Conservation (phyloP, 2,888 invertebrate species). For the Hyles lineata region DNA sequence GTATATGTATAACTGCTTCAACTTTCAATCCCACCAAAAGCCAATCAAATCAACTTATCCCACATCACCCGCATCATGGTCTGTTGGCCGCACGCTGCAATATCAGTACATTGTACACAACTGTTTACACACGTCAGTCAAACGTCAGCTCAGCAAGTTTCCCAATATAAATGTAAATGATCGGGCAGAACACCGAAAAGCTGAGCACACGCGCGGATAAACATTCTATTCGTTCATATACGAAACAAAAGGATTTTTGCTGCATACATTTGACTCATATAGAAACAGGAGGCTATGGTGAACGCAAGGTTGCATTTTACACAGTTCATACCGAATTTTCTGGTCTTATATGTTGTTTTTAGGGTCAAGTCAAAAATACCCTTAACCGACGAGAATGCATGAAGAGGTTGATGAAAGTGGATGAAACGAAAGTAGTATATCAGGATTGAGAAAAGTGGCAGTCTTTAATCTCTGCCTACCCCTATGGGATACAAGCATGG, state of each 20-base stretch:
- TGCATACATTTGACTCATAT: conserved; percentile 4
- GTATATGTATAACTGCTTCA: too few relatives aligned
- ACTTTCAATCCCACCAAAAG: too few relatives aligned
- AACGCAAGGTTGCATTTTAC: too few relatives aligned
- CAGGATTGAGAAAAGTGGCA: too few relatives aligned
- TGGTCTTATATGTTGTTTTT: background rate
- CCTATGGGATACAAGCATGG: too few relatives aligned
- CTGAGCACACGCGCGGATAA: conserved; percentile 31
- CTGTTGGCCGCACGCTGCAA: conserved; percentile 28
- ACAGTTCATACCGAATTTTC: background rate
- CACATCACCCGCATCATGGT: too few relatives aligned
- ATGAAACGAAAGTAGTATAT: too few relatives aligned
- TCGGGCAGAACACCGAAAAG: conserved; percentile 15
- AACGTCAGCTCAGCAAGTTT: conserved; percentile 40
- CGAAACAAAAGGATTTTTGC: conserved; percentile 1
- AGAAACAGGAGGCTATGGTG: background rate
- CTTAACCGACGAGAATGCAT: too few relatives aligned
- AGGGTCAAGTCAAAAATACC: too few relatives aligned
- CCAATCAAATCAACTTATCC: too few relatives aligned
- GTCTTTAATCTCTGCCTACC: too few relatives aligned
- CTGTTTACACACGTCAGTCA: conserved; percentile 46
- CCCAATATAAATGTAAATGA: conserved; percentile 52
- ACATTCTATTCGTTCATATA: conserved; percentile 29
- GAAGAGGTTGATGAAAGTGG: too few relatives aligned
- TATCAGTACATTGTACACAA: conserved; percentile 35